Percentiles rank a stretch among this genome's conserved stretches.
phyloP scores from a whole-genome alignment of 2,797 vertebrate species.

The Limosa lapponica region DNA sequence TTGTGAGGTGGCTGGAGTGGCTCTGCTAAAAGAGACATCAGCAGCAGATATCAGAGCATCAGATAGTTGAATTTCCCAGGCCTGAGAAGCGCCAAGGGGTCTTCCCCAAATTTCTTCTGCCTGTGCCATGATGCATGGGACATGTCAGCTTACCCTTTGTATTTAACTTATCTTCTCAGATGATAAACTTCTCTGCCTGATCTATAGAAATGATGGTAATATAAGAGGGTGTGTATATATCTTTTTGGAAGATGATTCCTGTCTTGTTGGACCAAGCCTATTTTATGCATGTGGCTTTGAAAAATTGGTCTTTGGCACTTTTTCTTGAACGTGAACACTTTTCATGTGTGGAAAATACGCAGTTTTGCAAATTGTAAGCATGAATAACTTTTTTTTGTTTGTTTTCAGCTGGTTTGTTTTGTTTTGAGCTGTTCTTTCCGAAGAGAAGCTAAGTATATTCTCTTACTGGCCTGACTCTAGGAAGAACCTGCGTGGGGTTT shows the following conservation, averaged over 20 bases:
- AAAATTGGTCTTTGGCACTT: neutral
- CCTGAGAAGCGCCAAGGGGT: neutral
- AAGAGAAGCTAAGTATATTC: neutral
- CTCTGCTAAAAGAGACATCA: neutral
- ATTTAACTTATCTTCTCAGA: neutral
- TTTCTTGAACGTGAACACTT: neutral
- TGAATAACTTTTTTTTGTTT: neutral
- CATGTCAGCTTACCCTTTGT: neutral
- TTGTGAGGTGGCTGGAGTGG: neutral
- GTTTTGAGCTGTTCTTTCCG: neutral
- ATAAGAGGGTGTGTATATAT: neutral
- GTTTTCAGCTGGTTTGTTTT: neutral
- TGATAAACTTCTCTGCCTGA: neutral
- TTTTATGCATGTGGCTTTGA: accelerated
- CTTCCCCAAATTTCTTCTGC: neutral
- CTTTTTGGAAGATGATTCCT: neutral
- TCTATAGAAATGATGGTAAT: neutral
- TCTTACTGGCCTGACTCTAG: neutral
- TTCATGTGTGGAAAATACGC: neutral
- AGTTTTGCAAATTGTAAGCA: neutral
- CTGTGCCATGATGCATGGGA: neutral
- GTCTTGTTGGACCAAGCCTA: neutral
- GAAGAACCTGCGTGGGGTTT: neutral
- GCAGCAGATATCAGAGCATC: accelerated
- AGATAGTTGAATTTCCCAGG: neutral